Percentiles rank a stretch among this genome's conserved stretches.
phyloP scores from a whole-genome alignment of 2,113 vertebrate genomes.

The Scartelaos histophorus region DNA sequence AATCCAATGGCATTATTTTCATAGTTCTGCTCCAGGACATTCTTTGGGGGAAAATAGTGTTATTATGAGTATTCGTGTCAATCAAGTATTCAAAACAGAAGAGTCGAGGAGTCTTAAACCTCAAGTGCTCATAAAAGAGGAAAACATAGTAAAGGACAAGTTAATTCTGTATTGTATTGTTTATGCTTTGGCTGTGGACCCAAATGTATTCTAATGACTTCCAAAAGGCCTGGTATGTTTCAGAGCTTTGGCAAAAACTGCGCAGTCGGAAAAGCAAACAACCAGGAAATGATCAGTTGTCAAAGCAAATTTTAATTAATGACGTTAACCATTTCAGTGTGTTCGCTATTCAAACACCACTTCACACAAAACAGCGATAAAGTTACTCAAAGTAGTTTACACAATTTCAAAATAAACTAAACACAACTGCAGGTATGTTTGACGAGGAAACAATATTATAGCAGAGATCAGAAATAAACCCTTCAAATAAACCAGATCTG shows the following conservation, averaged over 20 bases:
- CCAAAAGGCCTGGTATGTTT: background rate
- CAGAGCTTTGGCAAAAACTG: background rate
- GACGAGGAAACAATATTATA: no score
- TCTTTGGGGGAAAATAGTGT: background rate
- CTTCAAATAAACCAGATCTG: no score
- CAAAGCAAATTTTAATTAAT: background rate
- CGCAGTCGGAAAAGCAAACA: background rate
- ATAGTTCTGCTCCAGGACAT: background rate
- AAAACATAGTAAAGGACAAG: background rate
- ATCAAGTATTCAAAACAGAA: background rate
- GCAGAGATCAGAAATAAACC: no score
- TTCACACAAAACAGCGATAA: no score
- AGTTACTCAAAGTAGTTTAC: no score
- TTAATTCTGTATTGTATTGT: background rate
- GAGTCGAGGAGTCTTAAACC: background rate
- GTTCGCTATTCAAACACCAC: background rate
- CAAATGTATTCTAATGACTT: background rate
- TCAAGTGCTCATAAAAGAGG: background rate
- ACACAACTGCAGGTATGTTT: no score
- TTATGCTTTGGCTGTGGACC: background rate
- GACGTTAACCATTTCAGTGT: background rate
- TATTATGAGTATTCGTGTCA: conserved; percentile 1
- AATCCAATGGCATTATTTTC: conserved; percentile 2
- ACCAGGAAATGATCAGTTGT: background rate
- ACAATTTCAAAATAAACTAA: no score